These are phyloP conservation scores for Tautogolabrus adspersus DNA, from an alignment of 2,113 vertebrate species.

Conservation along the genomic window DNA sequence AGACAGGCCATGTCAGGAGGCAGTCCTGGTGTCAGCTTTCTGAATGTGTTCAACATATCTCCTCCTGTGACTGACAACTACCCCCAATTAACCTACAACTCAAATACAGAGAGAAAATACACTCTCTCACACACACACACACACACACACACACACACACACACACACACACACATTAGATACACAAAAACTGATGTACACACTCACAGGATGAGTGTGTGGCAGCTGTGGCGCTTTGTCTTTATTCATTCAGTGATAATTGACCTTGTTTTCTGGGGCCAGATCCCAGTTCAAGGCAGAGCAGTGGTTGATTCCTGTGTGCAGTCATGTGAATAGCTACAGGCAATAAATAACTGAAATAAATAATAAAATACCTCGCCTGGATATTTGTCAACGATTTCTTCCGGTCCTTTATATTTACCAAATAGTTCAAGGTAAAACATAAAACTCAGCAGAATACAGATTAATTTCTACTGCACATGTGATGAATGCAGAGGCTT, in stretches of 20 bases:
- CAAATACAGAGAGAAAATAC: constrained; percentile 50
- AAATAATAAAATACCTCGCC: background rate
- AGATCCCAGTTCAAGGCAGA: constrained; percentile 6
- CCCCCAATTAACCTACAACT: constrained; percentile 74
- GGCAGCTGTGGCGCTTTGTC: constrained; percentile 53
- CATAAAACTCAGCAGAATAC: constrained; percentile 1
- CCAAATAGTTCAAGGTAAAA: background rate
- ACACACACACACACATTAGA: constrained; percentile 1
- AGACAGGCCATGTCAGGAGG: constrained; percentile 70
- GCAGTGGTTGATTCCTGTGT: constrained; percentile 26
- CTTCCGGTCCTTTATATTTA: background rate
- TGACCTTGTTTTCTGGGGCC: constrained; percentile 54
- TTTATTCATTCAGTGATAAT: constrained; percentile 60
- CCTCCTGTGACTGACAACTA: constrained; percentile 71
- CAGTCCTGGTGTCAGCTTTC: constrained; percentile 60
- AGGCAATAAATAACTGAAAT: constrained; percentile 9
- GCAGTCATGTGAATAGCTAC: constrained; percentile 11
- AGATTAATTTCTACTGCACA: constrained; percentile 6
- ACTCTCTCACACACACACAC: constrained; percentile 26
- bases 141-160: constrained; percentile 58
- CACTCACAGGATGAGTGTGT: constrained; percentile 3
- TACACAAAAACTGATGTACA: background rate
- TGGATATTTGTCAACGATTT: constrained; percentile 1
- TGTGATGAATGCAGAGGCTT: background rate
- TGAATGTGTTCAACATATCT: constrained; percentile 66